These are phyloP conservation scores for Mnemiopsis leidyi DNA, from an alignment of 37 sponge, comb jelly and placozoan genomes.

Conservation along the genomic window DNA sequence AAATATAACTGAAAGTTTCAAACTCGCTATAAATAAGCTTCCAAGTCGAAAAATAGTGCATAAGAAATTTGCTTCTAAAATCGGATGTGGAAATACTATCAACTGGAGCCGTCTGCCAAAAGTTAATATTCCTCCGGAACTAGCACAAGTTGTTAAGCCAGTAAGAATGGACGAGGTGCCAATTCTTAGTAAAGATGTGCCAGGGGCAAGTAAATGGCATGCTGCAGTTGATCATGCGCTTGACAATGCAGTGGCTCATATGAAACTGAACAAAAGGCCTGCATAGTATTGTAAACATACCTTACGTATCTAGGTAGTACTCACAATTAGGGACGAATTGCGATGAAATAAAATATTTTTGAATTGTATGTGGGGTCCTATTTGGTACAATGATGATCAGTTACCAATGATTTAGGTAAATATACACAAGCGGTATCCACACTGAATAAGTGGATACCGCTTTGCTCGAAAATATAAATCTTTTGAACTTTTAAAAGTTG, in stretches of 20 bases:
- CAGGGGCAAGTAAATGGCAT: background rate
- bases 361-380: too few relatives aligned
- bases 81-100: background rate
- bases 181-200: background rate
- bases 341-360: too few relatives aligned
- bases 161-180: background rate
- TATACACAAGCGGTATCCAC: too few relatives aligned
- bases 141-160: background rate
- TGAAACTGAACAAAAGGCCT: background rate
- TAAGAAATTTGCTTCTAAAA: background rate
- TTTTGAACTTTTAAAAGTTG: too few relatives aligned
- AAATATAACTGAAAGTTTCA: background rate
- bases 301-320: too few relatives aligned
- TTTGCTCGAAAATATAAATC: too few relatives aligned
- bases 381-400: too few relatives aligned
- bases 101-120: background rate
- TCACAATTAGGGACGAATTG: too few relatives aligned
- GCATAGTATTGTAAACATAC: too few relatives aligned
- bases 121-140: background rate
- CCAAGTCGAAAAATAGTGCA: too few relatives aligned
- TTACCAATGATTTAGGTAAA: too few relatives aligned
- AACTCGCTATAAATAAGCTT: background rate
- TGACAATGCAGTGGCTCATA: background rate
- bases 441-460: too few relatives aligned
- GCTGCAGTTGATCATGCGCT: background rate